Conservation (phyloP, 2,797 vertebrate genomes). For the Chelidonichthys spinosus region DNA sequence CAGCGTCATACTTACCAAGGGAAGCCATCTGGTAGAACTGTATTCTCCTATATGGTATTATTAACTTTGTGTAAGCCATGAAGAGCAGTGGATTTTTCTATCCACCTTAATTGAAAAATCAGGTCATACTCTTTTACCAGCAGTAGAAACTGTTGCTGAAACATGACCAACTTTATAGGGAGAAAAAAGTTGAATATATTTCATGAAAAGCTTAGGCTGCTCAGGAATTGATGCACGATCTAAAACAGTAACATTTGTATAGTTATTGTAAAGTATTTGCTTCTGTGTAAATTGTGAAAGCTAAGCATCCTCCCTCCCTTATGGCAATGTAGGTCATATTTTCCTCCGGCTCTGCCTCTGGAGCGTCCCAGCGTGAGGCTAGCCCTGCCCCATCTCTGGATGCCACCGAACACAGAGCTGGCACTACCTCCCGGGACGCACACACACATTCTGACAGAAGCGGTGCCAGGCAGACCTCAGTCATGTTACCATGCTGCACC, state of each 20-base stretch:
- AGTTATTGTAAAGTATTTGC: constrained; percentile 24
- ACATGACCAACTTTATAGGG: constrained; percentile 1
- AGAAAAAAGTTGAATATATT: background rate
- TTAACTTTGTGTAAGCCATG: constrained; percentile 28
- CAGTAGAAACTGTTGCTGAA: background rate
- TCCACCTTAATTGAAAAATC: constrained; percentile 32
- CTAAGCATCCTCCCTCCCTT: constrained; percentile 61
- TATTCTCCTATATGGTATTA: constrained; percentile 30
- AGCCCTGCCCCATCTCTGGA: constrained; percentile 72
- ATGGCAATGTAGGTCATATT: constrained; percentile 84
- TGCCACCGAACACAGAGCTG: constrained; percentile 73
- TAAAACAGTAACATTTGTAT: background rate
- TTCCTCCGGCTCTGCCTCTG: constrained; percentile 73
- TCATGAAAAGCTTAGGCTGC: background rate
- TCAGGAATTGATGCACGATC: background rate
- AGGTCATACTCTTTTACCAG: constrained; percentile 23
- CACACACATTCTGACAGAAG: constrained; percentile 75
- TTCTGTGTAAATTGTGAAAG: constrained; percentile 62
- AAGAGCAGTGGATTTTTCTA: constrained; percentile 25
- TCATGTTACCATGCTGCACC: constrained; percentile 77
- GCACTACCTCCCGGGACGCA: constrained; percentile 64
- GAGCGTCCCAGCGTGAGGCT: constrained; percentile 69
- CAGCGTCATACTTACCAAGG: constrained; percentile 29
- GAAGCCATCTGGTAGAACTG: constrained; percentile 37
- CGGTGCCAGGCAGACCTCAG: constrained; percentile 79